Evolutionary conservation across 2,113 vertebrate genomes (phyloP).

Genomic region (Phalacrocorax brasilianus): DNA sequence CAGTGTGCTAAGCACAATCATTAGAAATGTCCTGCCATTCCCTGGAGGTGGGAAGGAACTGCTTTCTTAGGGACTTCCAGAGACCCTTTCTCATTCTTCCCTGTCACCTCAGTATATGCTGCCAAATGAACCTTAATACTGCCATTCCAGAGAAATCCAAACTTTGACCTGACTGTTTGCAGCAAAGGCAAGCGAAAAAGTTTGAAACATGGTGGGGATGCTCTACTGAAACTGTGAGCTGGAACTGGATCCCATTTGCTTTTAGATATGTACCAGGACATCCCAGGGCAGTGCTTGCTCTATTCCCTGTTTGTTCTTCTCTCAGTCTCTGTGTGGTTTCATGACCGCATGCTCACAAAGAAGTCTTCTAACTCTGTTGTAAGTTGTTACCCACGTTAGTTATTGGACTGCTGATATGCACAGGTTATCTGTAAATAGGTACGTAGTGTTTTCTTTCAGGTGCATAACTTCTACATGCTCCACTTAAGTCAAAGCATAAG

Average conservation of each 20-base stretch:
- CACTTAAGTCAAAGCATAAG: not conserved
- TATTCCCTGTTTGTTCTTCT: not conserved
- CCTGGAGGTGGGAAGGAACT: not conserved
- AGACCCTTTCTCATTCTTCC: not conserved
- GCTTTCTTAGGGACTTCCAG: not conserved
- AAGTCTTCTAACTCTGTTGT: not conserved
- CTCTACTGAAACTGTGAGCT: not conserved
- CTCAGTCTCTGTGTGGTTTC: rapidly evolving
- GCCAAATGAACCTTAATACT: not conserved
- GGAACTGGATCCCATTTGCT: not conserved
- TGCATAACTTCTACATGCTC: not conserved
- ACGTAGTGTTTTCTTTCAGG: not conserved
- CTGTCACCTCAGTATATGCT: not conserved
- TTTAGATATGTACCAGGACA: not conserved
- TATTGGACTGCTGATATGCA: not conserved
- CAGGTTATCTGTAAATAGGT: not conserved
- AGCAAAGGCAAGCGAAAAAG: rapidly evolving
- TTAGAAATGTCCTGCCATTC: not conserved
- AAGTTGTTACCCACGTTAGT: not conserved
- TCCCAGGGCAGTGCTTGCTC: rapidly evolving
- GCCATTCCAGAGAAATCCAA: not conserved
- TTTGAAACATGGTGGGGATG: not conserved
- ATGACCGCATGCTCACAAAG: not conserved
- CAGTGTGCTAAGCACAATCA: rapidly evolving
- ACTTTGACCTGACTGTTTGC: not conserved